phyloP scores from a whole-genome alignment of 2,888 invertebrate species.

The Teleogryllus oceanicus region DNA sequence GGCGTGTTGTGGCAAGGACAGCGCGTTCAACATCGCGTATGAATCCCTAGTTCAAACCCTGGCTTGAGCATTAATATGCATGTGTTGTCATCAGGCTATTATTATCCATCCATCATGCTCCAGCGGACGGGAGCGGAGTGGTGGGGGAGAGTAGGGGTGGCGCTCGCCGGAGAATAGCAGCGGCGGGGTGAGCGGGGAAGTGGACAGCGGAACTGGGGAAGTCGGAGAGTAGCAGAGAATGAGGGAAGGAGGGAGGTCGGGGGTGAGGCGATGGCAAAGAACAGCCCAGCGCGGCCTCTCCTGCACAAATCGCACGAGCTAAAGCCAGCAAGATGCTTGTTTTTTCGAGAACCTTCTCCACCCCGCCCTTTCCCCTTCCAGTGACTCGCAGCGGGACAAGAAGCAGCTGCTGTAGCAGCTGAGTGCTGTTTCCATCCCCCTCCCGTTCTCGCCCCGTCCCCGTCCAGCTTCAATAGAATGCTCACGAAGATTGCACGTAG shows the following conservation, averaged over 20 bases:
- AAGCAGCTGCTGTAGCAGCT: constrained; percentile 1
- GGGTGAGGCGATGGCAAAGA: constrained; percentile 11
- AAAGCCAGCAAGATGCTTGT: constrained; percentile 18
- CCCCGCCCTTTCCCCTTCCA: neutral
- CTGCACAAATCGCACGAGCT: constrained; percentile 18
- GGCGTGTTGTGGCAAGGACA: neutral
- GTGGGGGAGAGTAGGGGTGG: neutral
- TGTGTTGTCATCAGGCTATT: constrained; percentile 18
- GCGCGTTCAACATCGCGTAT: neutral
- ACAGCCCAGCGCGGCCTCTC: neutral
- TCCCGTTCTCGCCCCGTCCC: neutral
- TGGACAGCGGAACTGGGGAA: neutral
- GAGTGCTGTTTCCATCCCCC: constrained; percentile 18
- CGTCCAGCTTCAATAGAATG: constrained; percentile 7
- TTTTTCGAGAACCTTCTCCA: neutral
- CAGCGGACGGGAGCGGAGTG: neutral
- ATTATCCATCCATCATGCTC: constrained; percentile 10
- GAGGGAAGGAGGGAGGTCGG: neutral
- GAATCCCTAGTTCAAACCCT: neutral
- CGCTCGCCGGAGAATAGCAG: neutral
- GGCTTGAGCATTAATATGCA: neutral
- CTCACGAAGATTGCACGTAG: neutral
- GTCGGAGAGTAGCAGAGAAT: neutral
- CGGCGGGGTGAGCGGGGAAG: neutral
- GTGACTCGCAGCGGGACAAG: constrained; percentile 18